Base-by-base conservation (phyloP, 2,797 vertebrate species). In the Staurois parvus region DNA sequence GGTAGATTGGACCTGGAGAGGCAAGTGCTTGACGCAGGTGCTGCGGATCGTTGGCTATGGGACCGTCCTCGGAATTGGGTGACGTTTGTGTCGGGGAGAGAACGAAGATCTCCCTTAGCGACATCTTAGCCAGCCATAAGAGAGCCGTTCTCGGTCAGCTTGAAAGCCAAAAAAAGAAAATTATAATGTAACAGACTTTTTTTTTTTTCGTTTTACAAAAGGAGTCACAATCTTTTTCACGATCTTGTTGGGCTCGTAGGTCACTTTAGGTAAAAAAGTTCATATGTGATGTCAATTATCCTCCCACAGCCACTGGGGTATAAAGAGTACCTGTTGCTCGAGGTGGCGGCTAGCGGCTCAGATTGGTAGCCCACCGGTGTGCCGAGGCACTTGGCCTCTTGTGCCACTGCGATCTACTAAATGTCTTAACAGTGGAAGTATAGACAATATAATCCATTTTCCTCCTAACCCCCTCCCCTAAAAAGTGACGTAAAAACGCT, bases 1-100 rank as follows among this genome's bases (percentile, higher is more conserved):
- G 84, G 84, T 85, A 85, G 84, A 85, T 85, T 59, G 21, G 32
- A 64, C 62, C 84, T 80, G 76, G 48, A 77, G 52, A 78, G 32
- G 67, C 83, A 72, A 72, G 76, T 72, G 83, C 64, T 67, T 42
- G 69, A 78, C 32, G 76, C 76, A 85, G 69, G 30, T 40, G 62
- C 77, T 80, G 77, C 84, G 79, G 76, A 80, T 0, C 3, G 67
- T 6, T 19, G 26, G 62, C 77, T 80, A 80, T 48, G 37, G 13
- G 34, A 73, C 62, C 26, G 13, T 34, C 68, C 19, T 72, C 56
- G 64, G 56, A 32, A 17, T 17, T 17, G 19, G 5, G 13, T 48
- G 8, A 30, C 42, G 29, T 52, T 52, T 28, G 2, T 10, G 1
- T 9, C 34, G 4, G 2, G 29, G n/a, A 64, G 11, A 62, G 62